Evolutionary conservation across 2,113 vertebrate genomes (phyloP).

Genomic region (Ranitomeya variabilis): DNA sequence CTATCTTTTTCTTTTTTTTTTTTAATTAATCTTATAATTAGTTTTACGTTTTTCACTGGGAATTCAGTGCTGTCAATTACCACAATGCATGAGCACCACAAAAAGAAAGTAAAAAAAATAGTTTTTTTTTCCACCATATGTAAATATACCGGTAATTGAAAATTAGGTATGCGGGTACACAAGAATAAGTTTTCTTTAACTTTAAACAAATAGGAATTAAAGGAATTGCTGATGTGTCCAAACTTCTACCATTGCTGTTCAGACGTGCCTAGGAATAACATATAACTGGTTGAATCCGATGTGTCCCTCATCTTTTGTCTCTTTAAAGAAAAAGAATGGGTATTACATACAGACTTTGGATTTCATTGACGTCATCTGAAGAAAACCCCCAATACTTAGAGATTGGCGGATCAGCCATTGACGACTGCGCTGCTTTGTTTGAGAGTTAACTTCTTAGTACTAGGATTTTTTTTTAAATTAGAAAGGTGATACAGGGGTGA

Average conservation of each 20-base stretch:
- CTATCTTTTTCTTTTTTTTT: too few relatives aligned
- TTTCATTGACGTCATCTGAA: conserved; percentile 48
- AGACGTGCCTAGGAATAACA: neutral
- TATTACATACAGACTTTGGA: conserved; percentile 18
- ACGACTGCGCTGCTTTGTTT: neutral
- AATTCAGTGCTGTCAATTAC: too few relatives aligned
- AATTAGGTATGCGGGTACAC: neutral
- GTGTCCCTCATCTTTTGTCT: neutral
- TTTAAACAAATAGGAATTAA: neutral
- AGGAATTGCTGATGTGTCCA: neutral
- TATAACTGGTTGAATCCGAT: neutral
- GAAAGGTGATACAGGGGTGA: neutral
- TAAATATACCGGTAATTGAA: too few relatives aligned
- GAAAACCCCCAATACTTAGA: neutral
- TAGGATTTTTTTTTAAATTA: neutral
- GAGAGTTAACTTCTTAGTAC: neutral
- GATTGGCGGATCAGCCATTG: neutral
- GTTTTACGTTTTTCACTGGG: too few relatives aligned
- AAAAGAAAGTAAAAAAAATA: too few relatives aligned
- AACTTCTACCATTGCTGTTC: neutral
- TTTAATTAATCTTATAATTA: too few relatives aligned
- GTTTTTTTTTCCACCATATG: too few relatives aligned
- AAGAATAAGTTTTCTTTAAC: neutral
- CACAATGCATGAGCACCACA: too few relatives aligned
- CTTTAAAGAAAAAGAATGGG: neutral